Conservation (phyloP, 2,797 vertebrate species). For the Acridotheres tristis region DNA sequence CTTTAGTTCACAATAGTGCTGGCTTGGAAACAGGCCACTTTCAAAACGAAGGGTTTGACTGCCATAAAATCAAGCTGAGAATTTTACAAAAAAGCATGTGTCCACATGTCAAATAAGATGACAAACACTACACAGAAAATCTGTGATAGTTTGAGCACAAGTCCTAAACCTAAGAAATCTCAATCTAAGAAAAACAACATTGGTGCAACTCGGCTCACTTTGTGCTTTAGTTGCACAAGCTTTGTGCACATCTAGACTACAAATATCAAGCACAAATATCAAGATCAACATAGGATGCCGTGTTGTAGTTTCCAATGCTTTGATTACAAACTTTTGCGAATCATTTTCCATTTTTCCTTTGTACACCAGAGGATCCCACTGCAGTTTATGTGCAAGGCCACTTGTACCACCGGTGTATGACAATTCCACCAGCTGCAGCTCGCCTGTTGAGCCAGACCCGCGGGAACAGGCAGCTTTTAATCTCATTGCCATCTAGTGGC, state of each 20-base stretch:
- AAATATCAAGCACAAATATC: not conserved
- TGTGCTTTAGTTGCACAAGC: not conserved
- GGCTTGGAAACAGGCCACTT: not conserved
- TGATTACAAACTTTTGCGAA: not conserved
- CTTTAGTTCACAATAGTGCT: not conserved
- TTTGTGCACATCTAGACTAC: not conserved
- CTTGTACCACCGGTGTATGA: not conserved
- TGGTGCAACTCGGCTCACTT: fast-evolving
- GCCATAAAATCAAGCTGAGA: not conserved
- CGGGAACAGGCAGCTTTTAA: not conserved
- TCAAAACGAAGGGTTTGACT: not conserved
- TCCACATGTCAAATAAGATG: not conserved
- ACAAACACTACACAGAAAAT: not conserved
- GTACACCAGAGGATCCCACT: not conserved
- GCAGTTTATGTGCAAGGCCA: fast-evolving
- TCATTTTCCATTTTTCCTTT: not conserved
- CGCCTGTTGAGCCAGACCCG: not conserved
- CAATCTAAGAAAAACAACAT: not conserved
- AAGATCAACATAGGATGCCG: not conserved
- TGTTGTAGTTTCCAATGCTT: not conserved
- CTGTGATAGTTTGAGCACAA: not conserved
- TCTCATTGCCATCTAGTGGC: conserved; percentile 27
- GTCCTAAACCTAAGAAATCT: not conserved
- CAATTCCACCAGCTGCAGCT: fast-evolving
- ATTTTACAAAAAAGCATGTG: not conserved